Percentiles rank a stretch among this genome's conserved stretches.
Conservation (phyloP, 1,140 invertebrate species). For the Berghia stephanieae region DNA sequence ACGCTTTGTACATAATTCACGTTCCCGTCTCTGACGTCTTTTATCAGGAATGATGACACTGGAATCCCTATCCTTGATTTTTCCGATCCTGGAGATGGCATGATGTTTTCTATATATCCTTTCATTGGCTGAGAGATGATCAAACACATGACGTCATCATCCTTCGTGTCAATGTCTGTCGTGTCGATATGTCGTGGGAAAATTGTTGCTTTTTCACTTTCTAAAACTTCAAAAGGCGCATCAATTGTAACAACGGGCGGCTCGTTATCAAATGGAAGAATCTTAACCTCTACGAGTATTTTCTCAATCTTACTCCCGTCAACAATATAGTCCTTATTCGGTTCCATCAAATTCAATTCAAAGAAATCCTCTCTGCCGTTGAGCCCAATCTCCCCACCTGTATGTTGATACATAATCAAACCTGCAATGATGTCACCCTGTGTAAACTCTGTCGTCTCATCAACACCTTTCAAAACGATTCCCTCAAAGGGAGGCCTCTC, state of each 20-base stretch:
- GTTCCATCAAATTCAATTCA: slow-evolving; percentile 59
- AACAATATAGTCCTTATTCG: slow-evolving; percentile 54
- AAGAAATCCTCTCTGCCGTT: slow-evolving; percentile 57
- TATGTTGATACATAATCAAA: slow-evolving; percentile 61
- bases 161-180: slow-evolving; percentile 63
- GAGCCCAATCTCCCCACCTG: slow-evolving; percentile 61
- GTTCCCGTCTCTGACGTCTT: slow-evolving; percentile 54
- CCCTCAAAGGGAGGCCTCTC: slow-evolving; percentile 56
- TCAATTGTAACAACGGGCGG: slow-evolving; percentile 50
- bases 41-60: slow-evolving; percentile 60
- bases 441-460: slow-evolving; percentile 56
- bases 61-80: slow-evolving; percentile 59
- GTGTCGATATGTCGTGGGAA: slow-evolving; percentile 58
- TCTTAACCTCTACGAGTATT: slow-evolving; percentile 55
- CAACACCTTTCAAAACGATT: slow-evolving; percentile 48
- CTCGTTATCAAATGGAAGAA: slow-evolving; percentile 63
- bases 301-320: slow-evolving; percentile 55
- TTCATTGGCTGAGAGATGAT: slow-evolving; percentile 60
- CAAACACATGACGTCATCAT: slow-evolving; percentile 63
- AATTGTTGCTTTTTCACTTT: slow-evolving; percentile 61
- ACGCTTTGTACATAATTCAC: slow-evolving; percentile 68
- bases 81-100: slow-evolving; percentile 62
- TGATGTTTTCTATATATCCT: slow-evolving; percentile 66
- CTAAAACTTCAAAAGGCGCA: slow-evolving; percentile 56
- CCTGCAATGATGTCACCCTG: slow-evolving; percentile 58